Evolutionary conservation across 1,140 invertebrate genomes (phyloP), one percentile per base, ranked within the genome.

Genomic region (Atta cephalotes): DNA sequence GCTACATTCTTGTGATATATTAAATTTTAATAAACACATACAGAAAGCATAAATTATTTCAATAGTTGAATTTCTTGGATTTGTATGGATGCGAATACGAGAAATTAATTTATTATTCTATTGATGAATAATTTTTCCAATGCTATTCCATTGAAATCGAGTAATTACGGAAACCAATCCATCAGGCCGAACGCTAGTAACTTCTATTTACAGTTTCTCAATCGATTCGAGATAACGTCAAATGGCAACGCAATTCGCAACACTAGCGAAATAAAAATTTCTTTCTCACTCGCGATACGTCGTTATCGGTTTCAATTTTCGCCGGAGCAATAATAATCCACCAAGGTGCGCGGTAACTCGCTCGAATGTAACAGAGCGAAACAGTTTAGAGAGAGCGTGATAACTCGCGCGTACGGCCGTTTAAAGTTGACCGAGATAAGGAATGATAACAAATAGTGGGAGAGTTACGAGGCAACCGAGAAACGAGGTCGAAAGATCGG

Each of bases 401-500:
- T 89, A 89, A 89, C 79, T 88, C 85, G 28, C 65, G 66, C 58
- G 87, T 90, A 86, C 82, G 82, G 78, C 82, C 49, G 76, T 88
- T 88, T 90, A 87, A 90, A 89, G 87, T 89, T 90, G 85, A 89
- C 90, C 89, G 87, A 90, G 89, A 90, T 91, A 91, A 91, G 87
- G 65, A 82, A 90, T 85, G 90, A 91, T 89, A 90, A 91, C 85
- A 89, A 91, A 86, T 74, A 77, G 63, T 70, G 60, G 6, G 72
- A 90, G 86, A 91, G 72, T 91, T 91, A 91, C 90, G 90, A 85
- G 79, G 82, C 66, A 78, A 85, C 60, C 68, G 86, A 90, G 89
- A 87, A 91, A 90, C 79, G 85, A 87, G 89, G 90, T 90, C 90
- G 90, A 91, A 91, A 89, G 90, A 91, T 91, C 90, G 90, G 89